Conservation (phyloP, 1,140 invertebrate genomes). For the Pteromalus puparum region DNA sequence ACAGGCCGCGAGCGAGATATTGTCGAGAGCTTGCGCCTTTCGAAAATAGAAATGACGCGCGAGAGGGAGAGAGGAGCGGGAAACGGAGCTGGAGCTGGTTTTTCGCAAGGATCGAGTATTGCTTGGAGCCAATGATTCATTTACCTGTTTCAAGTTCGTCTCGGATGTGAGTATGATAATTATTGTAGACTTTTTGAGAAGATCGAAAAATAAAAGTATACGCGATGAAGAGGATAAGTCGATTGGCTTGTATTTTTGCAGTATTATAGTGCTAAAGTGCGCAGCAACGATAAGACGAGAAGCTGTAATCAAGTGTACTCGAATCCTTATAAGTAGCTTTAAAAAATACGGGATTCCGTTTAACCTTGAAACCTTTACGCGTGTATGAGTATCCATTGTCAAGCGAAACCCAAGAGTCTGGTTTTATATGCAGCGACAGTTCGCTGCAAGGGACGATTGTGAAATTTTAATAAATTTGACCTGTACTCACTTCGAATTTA, state of each 20-base stretch:
- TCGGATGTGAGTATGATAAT: not conserved
- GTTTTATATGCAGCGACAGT: not conserved
- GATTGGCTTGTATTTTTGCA: too few species aligned
- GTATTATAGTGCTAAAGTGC: too few species aligned
- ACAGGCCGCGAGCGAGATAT: not conserved
- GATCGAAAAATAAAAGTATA: too few species aligned
- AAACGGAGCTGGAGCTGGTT: too few species aligned
- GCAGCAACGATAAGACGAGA: too few species aligned
- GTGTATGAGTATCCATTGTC: not conserved
- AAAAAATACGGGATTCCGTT: not conserved
- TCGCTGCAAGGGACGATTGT: not conserved
- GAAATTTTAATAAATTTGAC: not conserved
- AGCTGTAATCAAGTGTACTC: not conserved
- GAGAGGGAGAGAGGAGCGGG: not conserved
- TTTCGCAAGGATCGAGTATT: not conserved
- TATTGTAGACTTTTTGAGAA: too few species aligned
- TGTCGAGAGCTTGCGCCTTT: not conserved
- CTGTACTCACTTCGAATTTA: not conserved
- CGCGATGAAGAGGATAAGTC: too few species aligned
- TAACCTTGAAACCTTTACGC: constrained; percentile 2
- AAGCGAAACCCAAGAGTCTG: not conserved
- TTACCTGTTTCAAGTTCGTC: not conserved
- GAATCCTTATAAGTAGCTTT: constrained; percentile 21
- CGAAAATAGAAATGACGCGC: constrained; percentile 21
- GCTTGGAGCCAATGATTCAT: not conserved